Evolutionary conservation across 2,113 vertebrate genomes (phyloP).

Genomic region (Nannospalax galili): DNA sequence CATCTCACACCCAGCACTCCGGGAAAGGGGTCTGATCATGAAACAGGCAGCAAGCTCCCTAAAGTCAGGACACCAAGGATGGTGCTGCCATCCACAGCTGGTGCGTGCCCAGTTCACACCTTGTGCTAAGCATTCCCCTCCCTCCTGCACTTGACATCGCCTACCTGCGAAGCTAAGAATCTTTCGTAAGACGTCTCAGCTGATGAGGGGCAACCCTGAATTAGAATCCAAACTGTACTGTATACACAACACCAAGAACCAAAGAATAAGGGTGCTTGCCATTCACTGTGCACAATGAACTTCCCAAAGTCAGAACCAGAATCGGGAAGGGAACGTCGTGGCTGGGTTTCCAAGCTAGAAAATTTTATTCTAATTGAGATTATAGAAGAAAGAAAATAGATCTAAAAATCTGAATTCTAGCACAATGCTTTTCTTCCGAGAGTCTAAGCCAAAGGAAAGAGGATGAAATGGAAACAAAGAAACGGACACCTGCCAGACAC

Average conservation of each 20-base stretch:
- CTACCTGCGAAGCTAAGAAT: not conserved
- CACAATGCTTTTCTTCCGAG: not conserved
- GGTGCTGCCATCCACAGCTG: fast-evolving
- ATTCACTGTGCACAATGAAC: not conserved
- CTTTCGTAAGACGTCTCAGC: not conserved
- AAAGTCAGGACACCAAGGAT: not conserved
- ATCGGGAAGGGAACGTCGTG: not conserved
- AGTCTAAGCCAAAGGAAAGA: not conserved
- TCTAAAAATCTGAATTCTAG: not conserved
- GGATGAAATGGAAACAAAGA: not conserved
- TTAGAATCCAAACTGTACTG: too few relatives aligned
- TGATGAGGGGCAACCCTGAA: not conserved
- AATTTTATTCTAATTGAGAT: not conserved
- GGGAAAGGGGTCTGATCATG: fast-evolving
- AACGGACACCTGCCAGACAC: not conserved
- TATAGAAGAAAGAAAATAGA: not conserved
- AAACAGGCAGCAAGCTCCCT: not conserved
- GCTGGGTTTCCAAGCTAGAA: fast-evolving
- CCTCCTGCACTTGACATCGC: not conserved
- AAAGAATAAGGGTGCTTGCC: too few relatives aligned
- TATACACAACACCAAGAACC: not conserved
- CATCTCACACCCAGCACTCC: not conserved
- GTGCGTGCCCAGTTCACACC: fast-evolving
- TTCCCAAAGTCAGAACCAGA: not conserved
- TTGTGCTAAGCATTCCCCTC: fast-evolving